These are phyloP conservation scores for Drosophila leonis DNA, from an alignment of 2,888 invertebrate species.

Conservation along the genomic window DNA sequence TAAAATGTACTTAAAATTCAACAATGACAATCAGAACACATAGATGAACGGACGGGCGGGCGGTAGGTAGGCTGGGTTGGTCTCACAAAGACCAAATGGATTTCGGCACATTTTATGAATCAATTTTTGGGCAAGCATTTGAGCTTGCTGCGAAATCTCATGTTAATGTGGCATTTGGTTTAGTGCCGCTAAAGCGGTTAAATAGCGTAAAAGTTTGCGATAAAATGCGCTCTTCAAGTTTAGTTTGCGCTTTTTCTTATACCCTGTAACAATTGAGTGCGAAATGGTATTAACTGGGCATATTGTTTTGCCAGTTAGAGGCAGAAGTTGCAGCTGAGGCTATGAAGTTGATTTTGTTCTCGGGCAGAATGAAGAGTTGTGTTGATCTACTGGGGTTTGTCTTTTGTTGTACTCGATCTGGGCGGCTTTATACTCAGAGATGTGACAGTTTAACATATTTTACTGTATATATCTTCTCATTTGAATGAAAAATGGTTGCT, in stretches of 20 bases:
- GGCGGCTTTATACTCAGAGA: too few relatives aligned
- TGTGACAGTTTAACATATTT: too few relatives aligned
- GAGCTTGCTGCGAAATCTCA: constrained; percentile 41
- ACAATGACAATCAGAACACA: constrained; percentile 73
- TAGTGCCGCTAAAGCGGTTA: constrained; percentile 74
- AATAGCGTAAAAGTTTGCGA: constrained; percentile 79
- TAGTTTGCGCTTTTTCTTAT: constrained; percentile 21
- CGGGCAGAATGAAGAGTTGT: too few relatives aligned
- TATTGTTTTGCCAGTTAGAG: too few relatives aligned
- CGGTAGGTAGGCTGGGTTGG: background rate
- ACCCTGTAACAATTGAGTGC: background rate
- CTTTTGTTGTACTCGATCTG: too few relatives aligned
- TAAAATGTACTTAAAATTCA: constrained; percentile 82
- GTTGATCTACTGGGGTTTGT: too few relatives aligned
- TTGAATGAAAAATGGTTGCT: too few relatives aligned
- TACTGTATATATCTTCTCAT: too few relatives aligned
- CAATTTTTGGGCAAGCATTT: constrained; percentile 50
- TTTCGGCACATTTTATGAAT: constrained; percentile 71
- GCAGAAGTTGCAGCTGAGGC: too few relatives aligned
- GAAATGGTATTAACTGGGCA: background rate
- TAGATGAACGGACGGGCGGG: background rate
- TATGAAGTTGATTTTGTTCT: too few relatives aligned
- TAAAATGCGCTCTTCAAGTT: constrained; percentile 55
- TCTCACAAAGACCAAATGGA: constrained; percentile 34
- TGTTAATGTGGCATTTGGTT: constrained; percentile 64